Percentiles rank a stretch among this genome's conserved stretches.
Evolutionary conservation across 2,888 invertebrate species (phyloP).

Genomic region (Caenorhabditis imperialis): DNA sequence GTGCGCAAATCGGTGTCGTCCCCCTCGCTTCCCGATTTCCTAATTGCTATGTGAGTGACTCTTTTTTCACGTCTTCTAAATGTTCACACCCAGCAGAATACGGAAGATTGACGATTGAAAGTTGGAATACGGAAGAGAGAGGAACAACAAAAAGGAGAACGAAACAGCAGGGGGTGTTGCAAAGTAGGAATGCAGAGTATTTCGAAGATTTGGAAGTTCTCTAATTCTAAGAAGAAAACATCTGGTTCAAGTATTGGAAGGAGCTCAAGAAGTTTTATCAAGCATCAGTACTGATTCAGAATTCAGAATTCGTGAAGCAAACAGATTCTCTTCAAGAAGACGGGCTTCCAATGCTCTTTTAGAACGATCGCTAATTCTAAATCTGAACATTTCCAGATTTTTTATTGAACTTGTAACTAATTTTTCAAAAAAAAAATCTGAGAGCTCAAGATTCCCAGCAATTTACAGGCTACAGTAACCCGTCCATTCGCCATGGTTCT

Average conservation of each 20-base stretch:
- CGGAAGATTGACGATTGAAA: conserved; percentile 36
- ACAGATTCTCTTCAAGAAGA: too few relatives aligned
- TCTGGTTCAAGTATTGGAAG: too few relatives aligned
- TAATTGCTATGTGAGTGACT: conserved; percentile 35
- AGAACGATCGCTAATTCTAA: too few relatives aligned
- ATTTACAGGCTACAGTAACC: neutral
- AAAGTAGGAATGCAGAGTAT: neutral
- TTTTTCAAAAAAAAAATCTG: too few relatives aligned
- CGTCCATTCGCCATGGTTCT: conserved; percentile 27
- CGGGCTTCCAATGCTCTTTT: too few relatives aligned
- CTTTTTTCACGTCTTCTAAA: conserved; percentile 10
- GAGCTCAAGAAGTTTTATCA: too few relatives aligned
- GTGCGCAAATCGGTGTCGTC: conserved; percentile 49
- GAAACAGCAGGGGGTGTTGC: conserved; percentile 38
- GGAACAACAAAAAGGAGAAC: neutral
- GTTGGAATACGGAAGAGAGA: neutral
- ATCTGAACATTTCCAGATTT: too few relatives aligned
- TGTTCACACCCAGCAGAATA: conserved; percentile 30
- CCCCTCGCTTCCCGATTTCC: conserved; percentile 3
- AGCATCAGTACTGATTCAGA: too few relatives aligned
- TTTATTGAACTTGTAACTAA: too few relatives aligned
- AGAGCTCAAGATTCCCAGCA: too few relatives aligned
- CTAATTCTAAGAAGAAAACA: neutral
- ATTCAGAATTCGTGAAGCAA: too few relatives aligned
- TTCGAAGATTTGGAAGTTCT: neutral